Base-by-base conservation (phyloP, 2,888 invertebrate genomes). In the Imbricaverruca yamaguchii region DNA sequence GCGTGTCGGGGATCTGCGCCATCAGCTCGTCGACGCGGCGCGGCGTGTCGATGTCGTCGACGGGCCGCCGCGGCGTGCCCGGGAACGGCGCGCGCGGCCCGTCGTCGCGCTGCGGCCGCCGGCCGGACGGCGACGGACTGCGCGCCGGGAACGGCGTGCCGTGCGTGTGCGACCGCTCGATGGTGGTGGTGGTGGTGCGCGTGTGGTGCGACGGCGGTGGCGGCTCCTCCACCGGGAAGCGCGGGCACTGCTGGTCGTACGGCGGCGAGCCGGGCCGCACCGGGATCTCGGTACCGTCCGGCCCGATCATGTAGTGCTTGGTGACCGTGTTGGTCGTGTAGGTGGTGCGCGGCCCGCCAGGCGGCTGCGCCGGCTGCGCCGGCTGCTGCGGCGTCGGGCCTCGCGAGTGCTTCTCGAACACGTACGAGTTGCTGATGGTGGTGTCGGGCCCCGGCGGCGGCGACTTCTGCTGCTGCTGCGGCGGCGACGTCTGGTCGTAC, bases 11-110 rank as follows among this genome's bases (percentile, higher is more conserved):
- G 81, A 84, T 83, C 78, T 83, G 82, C 13, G 81, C 83, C 83
- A 84, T 84, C 56, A 84, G 83, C 59, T 84, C 84, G 80, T 84
- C 84, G 18, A 84, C 83, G 59, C 82, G 82, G 15, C 83, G 83
- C 59, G 84, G 84, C 39, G 83, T 82, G 69, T 83, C 83, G 80
- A 77, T 80, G 39, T 83, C 82, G 55, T 81, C 82, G 21, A 74
- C 55, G 21, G 81, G 59, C 23, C 79, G 81, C 23, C 82, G 83
- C 61, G 84, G 84, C 12, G 83, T 81, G 80, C 82, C 82, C 1
- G 84, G 84, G 82, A 84, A 83, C 15, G 84, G 84, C 59, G 82
- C 81, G 10, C 81, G 81, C 79, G 79, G 79, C 15, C 79, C 79
- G 59, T 79, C 79, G 25, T 79, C 79, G 1, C 79, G 57, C 55